Base-by-base conservation (phyloP, 1,140 invertebrate species). In the Apis cerana region DNA sequence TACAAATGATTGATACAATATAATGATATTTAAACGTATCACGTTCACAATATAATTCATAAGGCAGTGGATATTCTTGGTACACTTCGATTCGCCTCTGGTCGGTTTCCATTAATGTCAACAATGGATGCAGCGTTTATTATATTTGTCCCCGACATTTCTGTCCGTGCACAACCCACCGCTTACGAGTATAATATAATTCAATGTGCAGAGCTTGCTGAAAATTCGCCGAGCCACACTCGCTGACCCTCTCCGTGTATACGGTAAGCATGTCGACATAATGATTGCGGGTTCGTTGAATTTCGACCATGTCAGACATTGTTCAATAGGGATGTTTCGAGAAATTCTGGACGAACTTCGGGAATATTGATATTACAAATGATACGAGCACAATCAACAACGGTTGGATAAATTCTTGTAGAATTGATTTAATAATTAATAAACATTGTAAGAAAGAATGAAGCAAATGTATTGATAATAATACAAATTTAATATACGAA, bases 91-190 rank as follows among this genome's bases (percentile, higher is more conserved):
- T 77, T 76, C 52, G 58, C 72, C 64, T 27, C 48, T 17, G 23
- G 50, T 33, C 54, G 27, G 61, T 67, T 50, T 59, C 52, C 61
- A 80, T 87, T 80, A 75, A 79, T 64, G 43, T 86, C 81, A 84
- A 80, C 71, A 75, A 61, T 43, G 33, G 33, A 23, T 50, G 50
- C 43, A 23, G 58, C 76, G 72, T 84, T 87, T 87, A 87, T 87
- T 87, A 83, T 77, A 76, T 87, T 86, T 87, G 76, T 74, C 85
- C 27, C 64, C 67, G 52, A 74, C 48, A 67, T 70, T 62, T 50
- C 56, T 27, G 5, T 1, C 12, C 11, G 54, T 71, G 75, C 62
- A 50, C 50, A 61, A 56, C 17, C 43, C 48, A 13, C 33, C 84
- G 33, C 23, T 75, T 68, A 33, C 43, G 48, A 70, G 68, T n/a